Base-by-base conservation (phyloP, 1,140 invertebrate genomes). In the Chymomyza costata region DNA sequence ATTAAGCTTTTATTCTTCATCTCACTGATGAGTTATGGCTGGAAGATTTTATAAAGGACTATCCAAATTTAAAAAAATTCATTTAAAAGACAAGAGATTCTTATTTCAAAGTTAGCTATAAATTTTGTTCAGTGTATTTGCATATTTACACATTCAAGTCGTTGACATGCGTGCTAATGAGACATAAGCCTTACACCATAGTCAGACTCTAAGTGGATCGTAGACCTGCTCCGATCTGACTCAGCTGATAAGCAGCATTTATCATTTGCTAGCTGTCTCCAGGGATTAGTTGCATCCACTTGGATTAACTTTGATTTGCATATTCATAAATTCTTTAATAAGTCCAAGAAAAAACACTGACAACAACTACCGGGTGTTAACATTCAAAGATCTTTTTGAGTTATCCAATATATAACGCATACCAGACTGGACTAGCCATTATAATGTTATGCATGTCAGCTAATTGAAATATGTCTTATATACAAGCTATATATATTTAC, bases 151-250 rank as follows among this genome's bases (percentile, higher is more conserved):
- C 69, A 58, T 58, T 64, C 51, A 45, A 64, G 39, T 52, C 53
- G 68, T 31, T 51, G 57, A 71, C 67, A 63, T 54, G 53, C 13
- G 19, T 51, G 39, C 64, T 76, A 74, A 65, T 76, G 70, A 70
- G 53, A 57, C 37, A 38, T 46, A 34, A 41, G 11, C 25, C 30
- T 28, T n/a, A n/a, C n/a, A n/a, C n/a, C n/a, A n/a, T n/a, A 25
- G 37, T 37, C 38, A 21, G 17, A 18, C 18, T 11, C 17, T 35
- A 11, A 15, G 32, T 31, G 11, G n/a, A n/a, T n/a, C n/a, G n/a
- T n/a, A n/a, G n/a, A n/a, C 10, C 17, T 45, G 41, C 15, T 39
- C 19, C 21, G 21, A 25, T 25, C 21, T 25, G 21, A 30, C 32
- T 25, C 44, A n/a, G 28, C 53, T 55, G 70, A 76, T 80, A 71